Evolutionary conservation across 1,140 invertebrate genomes (phyloP), one percentile per base, ranked within the genome.

Genomic region (Drosophila burlai): DNA sequence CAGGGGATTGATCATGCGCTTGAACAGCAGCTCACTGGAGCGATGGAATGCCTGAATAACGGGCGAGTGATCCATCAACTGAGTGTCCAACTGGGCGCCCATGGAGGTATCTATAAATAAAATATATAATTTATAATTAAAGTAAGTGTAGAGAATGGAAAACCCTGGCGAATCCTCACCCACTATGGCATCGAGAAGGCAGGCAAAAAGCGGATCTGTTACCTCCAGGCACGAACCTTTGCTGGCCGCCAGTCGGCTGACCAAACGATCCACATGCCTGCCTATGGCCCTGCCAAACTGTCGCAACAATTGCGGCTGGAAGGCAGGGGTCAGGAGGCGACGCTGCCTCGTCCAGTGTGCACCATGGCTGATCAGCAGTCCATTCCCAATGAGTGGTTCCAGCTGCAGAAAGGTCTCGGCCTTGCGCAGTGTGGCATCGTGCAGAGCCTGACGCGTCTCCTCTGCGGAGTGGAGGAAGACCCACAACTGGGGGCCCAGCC

Each of bases 1-100:
- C 10, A 92, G 43, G 15, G 91, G 91, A 79, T 92, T 92, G 16
- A 83, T 76, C 91, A 92, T 92, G n/a, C 91, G 86, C 71, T 92
- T 79, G 31, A 92, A 92, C 2, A 92, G 62, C 3, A 92, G 40
- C 49, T 76, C 57, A 10, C 80, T 76, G 52, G 78, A 78, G 11
- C 79, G 76, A 54, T 89, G 72, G 42, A 92, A 92, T 0, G 91
- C 91, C 7, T 31, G 29, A 8, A 83, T 59, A 46, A 91, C 79
- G 10, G 60, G 50, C 1, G 81, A 81, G 42, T 87, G 57, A 13
- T 54, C 38, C 58, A 34, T 40, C 2, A 50, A 36, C 55, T 92
- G 91, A 6, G 81, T 76, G 1, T 86, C 38, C 62, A 92, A 29
- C 18, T 89, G 71, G 21, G 61, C 65, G 16, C 91, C 91, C 91